Evolutionary conservation across 2,888 invertebrate genomes (phyloP), one percentile per base, ranked within the genome.

Genomic region (Deroplatys truncata): DNA sequence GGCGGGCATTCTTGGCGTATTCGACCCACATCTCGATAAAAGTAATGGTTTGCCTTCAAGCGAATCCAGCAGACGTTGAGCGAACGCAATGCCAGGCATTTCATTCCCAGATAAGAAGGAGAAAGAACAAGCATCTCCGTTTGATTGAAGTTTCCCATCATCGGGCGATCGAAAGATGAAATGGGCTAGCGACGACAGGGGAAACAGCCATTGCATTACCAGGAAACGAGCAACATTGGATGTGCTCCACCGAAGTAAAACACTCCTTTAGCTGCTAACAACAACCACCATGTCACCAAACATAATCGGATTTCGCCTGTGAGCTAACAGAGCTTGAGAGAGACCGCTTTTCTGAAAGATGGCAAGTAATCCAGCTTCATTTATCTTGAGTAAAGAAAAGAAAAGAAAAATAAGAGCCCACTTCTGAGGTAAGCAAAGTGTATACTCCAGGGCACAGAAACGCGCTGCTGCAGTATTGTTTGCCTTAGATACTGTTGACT

Each of bases 81-180:
- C 43, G 56, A 72, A 72, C 4, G 56, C 56, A 72, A 16, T 72
- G 56, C 56, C 16, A 72, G 56, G 56, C 56, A 56, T 56, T 56
- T 56, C 56, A 56, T 20, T 56, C 16, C 56, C 56, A 72, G 56
- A 72, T 72, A 72, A 72, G 56, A 56, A 56, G 56, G 56, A 56
- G 56, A 56, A 56, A 56, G 16, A 72, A 72, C 20, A 72, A 84
- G 35, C 9, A 43, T 85, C 20, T 25, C 56, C 56, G 56, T 56
- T 56, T 86, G 86, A 86, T 86, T 86, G 86, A 86, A 86, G 43
- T 86, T 56, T 86, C 49, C 86, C 86, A 86, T 86, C 86, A 86
- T 86, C 86, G 56, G 20, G 86, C 56, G 86, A 86, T 86, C 86
- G 86, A 86, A 56, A 86, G 86, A 86, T 56, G 56, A 43, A 56